Base-by-base conservation (phyloP, 2,888 invertebrate species). In the Erebia epiphron region DNA sequence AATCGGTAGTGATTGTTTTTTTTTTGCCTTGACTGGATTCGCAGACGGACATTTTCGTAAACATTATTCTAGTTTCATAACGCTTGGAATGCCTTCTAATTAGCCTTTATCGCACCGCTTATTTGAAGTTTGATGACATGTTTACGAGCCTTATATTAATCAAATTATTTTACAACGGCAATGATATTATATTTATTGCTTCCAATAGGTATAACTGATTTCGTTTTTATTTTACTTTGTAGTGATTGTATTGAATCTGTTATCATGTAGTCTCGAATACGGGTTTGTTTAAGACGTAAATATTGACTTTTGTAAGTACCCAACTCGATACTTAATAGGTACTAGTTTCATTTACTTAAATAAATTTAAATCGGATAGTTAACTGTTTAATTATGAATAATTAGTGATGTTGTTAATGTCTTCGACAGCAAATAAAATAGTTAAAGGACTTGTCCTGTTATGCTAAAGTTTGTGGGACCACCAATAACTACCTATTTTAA, bases 1-100 rank as follows among this genome's bases (percentile, higher is more conserved):
- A 90, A 92, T 92, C 88, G 87, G 88, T 88, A 86, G 89, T 87
- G 91, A 91, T 92, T 91, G 90, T 91, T 90, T 91, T 67, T 21
- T 26, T 91, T 89, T 87, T 88, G 85, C 83, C 83, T 82, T 86
- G 87, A 86, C 86, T 85, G 88, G 89, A 90, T 90, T 89, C 90
- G 86, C 89, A 88, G 91, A 89, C 90, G 85, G 86, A 87, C 87
- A 86, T 88, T 89, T 88, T 88, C 84, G 86, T 84, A 85, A 84
- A 75, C 72, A 70, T 70, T 76, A 76, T 76, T 76, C 76, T 74
- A 75, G 73, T 77, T 76, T 76, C 72, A 72, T 76, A 74, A 75
- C 72, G 72, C 68, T 68, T 68, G 76, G 78, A 78, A 78, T 77
- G 67, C 66, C 70, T 84, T 84, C 82, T 88, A 88, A 89, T 88